phyloP scores from a whole-genome alignment of 2,113 vertebrate genomes.

The Sturnus vulgaris region DNA sequence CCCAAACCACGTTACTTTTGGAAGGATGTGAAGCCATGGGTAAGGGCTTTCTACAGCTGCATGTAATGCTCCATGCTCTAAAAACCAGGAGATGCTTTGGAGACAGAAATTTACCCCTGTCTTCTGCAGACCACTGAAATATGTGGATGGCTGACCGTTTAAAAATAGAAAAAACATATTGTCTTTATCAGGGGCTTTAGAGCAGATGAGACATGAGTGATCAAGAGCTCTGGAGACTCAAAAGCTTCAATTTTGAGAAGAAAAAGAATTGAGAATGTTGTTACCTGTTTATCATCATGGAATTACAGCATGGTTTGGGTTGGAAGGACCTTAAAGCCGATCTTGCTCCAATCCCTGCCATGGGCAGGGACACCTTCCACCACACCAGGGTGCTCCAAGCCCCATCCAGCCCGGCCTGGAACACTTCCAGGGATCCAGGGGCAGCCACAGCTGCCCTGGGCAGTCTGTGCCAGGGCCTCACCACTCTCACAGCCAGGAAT shows the following conservation, averaged over 20 bases:
- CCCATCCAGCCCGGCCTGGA: fast-evolving
- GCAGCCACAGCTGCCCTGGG: neutral
- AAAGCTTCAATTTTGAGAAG: neutral
- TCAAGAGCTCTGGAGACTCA: neutral
- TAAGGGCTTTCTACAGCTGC: neutral
- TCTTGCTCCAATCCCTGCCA: neutral
- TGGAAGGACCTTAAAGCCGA: neutral
- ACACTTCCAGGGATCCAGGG: neutral
- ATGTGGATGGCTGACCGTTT: neutral
- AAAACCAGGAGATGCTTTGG: neutral
- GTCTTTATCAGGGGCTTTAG: neutral
- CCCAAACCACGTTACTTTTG: fast-evolving
- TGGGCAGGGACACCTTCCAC: neutral
- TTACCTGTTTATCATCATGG: neutral
- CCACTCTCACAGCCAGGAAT: fast-evolving
- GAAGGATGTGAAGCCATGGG: neutral
- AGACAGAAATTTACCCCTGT: fast-evolving
- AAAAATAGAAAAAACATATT: neutral
- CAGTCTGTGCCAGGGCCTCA: fast-evolving
- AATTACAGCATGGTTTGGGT: neutral
- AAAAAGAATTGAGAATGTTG: neutral
- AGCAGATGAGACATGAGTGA: fast-evolving
- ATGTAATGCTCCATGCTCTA: too few species aligned
- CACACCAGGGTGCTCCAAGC: fast-evolving
- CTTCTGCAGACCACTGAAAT: neutral